Evolutionary conservation across 2,113 vertebrate genomes (phyloP), one percentile per base, ranked within the genome.

Genomic region (Sphyrna mokarran): DNA sequence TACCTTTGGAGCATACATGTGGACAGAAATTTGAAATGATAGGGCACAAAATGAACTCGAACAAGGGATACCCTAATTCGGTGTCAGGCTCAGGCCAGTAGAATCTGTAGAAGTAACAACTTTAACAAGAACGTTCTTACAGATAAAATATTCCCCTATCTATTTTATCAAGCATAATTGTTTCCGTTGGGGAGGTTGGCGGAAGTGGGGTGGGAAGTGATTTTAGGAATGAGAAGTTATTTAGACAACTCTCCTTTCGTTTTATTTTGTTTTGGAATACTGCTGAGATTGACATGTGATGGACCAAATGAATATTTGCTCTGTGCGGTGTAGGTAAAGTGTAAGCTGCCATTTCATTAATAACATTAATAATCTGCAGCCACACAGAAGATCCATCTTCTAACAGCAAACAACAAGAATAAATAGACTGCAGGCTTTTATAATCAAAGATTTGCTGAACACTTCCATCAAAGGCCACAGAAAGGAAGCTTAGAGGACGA

Each of bases 301-400:
- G 37, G 37, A 37, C 29, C 54, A 63, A 90, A 8, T n/a, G 7
- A 94, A 68, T 58, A 61, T n/a, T 68, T 94, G 66, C 37, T 43
- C 68, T 43, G n/a, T 9, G 91, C n/a, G 43, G 37, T 69, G 66
- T 69, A 16, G 87, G 54, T 58, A 61, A 90, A 90, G 54, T 61
- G 54, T 29, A 69, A 94, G 26, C n/a, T 94, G n/a, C 40, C 20
- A 43, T 94, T 94, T 94, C 63, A 94, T 69, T 94, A 94, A 43
- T 22, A 68, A 10, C 29, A 54, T 90, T 54, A 90, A 61, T 29
- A 40, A 26, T 94, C n/a, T 40, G 29, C 23, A 70, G 22, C n/a
- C 26, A n/a, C 91, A 70, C n/a, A 70, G 37, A 14, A 23, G 22
- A 70, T 94, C 33, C 90, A 37, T 89, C 20, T 68, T 68, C 18